phyloP scores from a whole-genome alignment of 35 echinoderm and acorn worm genomes.

The Chiridota heheva region DNA sequence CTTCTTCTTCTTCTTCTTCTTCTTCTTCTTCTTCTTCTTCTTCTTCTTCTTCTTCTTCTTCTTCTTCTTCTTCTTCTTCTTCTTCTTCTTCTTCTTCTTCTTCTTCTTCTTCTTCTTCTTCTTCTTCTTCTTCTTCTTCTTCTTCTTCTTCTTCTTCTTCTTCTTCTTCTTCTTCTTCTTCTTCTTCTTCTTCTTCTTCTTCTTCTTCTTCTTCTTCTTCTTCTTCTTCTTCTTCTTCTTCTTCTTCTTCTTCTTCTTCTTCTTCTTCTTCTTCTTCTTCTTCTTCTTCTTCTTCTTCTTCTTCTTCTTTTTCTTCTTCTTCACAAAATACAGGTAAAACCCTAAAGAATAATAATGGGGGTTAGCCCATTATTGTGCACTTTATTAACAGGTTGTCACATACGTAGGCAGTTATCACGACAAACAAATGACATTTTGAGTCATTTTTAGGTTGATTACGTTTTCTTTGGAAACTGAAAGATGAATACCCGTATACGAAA shows the following conservation, averaged over 20 bases:
- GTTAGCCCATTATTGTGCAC: not conserved
- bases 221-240: not conserved
- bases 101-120: not conserved
- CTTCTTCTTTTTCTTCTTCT: not conserved
- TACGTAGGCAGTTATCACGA: no score
- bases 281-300: constrained; percentile 5
- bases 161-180: constrained; percentile 4
- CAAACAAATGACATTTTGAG: no score
- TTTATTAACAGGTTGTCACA: no score
- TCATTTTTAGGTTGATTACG: no score
- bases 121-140: not conserved
- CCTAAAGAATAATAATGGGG: not conserved
- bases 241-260: not conserved
- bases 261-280: constrained; percentile 8
- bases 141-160: not conserved
- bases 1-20: not conserved
- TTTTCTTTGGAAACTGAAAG: no score
- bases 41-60: not conserved
- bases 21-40: constrained; percentile 11
- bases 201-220: constrained; percentile 8
- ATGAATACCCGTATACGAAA: no score
- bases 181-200: constrained; percentile 8
- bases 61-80: not conserved
- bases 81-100: not conserved
- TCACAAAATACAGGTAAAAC: not conserved